Evolutionary conservation across 2,888 invertebrate genomes (phyloP), one percentile per base, ranked within the genome.

Genomic region (Drosophila neonasuta): DNA sequence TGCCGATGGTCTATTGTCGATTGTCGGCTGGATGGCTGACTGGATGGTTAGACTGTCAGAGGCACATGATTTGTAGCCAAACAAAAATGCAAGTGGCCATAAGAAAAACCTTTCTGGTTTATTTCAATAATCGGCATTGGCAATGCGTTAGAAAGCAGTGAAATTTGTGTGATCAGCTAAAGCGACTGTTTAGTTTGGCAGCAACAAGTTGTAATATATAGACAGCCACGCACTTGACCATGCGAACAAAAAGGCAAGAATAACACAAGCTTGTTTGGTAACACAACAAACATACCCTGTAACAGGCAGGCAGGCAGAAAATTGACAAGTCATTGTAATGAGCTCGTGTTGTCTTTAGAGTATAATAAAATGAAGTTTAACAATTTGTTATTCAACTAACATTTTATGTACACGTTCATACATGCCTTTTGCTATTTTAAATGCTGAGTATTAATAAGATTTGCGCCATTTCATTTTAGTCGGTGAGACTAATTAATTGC

Each of bases 61-160:
- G 71, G 20, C 51, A 46, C 65, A 81, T 82, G 87, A 85, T 79
- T 86, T 86, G 81, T 86, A 41, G 77, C 64, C 52, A 61, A 54
- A 15, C 15, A 49, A 71, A 67, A 67, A 48, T 46, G 51, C 64
- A 64, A 67, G 44, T 57, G 67, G 55, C 73, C 63, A 64, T 71
- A 71, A 58, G 71, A 56, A 56, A 69, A 83, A 80, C 81, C 86
- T 81, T 84, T 81, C 86, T 74, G 63, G 44, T 57, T 81, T 70
- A 82, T 86, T 82, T 86, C 81, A 82, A 82, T 86, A 82, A 81
- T 84, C 84, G 59, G 59, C 77, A 70, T 56, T 74, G 68, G 67
- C 57, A 58, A 63, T 76, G 70, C 72, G 78, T 78, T 84, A 84
- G 86, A 84, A 87, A 84, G 87, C 83, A 83, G 83, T 78, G 83